Base-by-base conservation (phyloP, 2,113 vertebrate species). In the Sturnus vulgaris region DNA sequence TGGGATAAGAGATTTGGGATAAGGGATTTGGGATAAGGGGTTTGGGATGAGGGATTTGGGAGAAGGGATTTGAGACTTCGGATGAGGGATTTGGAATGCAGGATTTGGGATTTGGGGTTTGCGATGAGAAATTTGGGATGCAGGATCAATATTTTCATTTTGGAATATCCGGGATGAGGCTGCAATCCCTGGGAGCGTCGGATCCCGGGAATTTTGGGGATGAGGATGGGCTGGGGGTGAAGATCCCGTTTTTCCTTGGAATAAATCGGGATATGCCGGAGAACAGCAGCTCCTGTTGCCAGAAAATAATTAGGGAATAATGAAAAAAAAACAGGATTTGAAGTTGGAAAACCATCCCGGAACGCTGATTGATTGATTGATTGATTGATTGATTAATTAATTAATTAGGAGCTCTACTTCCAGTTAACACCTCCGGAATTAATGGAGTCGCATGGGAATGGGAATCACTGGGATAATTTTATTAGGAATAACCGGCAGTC, bases 371-470 rank as follows among this genome's bases (percentile, higher is more conserved):
- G 37, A 37, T 42, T 83, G 92, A 96, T 92, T 79, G 86, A 93
- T 90, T 46, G 18, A 69, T 93, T 64, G 4, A 87, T 95, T 59
- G 1, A 91, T 95, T 95, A 75, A 92, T 94, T 95, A 85, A 92
- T 77, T 50, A 61, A 49, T 94, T 92, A 82, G 57, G 47, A 89
- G 70, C 88, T 75, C 96, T 66, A 85, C 93, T 94, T 91, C 95
- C 92, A 79, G 86, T 94, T 86, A 97, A 93, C 95, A 85, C 87
- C 31, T 84, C 69, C 15, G 69, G 91, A 96, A 96, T 97, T 95
- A 97, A 97, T 91, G 96, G 93, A 80, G 88, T 82, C 85, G 60
- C 83, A 47, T 47, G 1, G 63, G 63, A 33, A 11, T 0, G 1
- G 56, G 56, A 83, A 72, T 17, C 27, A 3, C 81, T 6, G 5